These are phyloP conservation scores for Anthoscopus minutus DNA, from an alignment of 2,113 vertebrate species.

Conservation along the genomic window DNA sequence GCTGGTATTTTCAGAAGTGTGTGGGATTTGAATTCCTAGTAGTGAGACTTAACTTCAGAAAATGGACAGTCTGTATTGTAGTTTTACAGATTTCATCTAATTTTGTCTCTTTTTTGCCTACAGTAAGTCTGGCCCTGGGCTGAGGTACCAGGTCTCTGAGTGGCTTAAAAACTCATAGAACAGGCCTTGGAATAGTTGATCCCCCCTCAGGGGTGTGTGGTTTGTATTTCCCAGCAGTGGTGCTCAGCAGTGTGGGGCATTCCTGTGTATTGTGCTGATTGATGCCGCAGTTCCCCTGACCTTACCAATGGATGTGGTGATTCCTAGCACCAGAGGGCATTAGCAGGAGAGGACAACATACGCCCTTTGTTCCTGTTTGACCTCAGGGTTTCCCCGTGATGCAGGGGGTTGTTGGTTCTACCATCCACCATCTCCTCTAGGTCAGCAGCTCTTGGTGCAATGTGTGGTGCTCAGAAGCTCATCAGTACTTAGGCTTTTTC, in stretches of 20 bases:
- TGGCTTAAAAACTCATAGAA: background rate
- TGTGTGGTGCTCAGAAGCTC: background rate
- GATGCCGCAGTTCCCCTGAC: background rate
- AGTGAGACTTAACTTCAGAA: background rate
- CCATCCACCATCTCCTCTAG: background rate
- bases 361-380: background rate
- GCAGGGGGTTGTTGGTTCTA: background rate
- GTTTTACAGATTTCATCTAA: background rate
- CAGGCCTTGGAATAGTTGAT: background rate
- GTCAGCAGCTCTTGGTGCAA: background rate
- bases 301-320: accelerated
- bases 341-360: background rate
- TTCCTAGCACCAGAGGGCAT: background rate
- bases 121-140: background rate
- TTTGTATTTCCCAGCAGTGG: background rate
- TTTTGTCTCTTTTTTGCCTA: background rate
- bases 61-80: background rate
- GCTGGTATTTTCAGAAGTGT: background rate
- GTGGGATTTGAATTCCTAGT: background rate
- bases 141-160: background rate
- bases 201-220: background rate
- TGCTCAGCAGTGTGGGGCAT: background rate
- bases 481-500: background rate
- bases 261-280: background rate
- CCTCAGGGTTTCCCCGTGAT: background rate